These are phyloP conservation scores for Peromyscus melanophrys DNA, from an alignment of 2,797 vertebrate species.

Conservation along the genomic window DNA sequence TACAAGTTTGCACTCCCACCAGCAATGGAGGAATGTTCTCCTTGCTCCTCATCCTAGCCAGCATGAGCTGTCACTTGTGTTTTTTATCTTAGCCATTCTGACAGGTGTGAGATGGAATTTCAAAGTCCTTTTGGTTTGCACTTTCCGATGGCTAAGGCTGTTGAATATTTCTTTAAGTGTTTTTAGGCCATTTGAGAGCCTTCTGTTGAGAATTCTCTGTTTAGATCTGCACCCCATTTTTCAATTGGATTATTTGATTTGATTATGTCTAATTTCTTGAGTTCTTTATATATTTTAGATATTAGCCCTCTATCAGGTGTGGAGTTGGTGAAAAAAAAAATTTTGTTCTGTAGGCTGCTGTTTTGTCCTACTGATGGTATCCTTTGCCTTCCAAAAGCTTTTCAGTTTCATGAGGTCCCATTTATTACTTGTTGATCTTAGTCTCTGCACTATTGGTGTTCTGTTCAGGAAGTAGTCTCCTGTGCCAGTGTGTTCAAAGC, in stretches of 20 bases:
- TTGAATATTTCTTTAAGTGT: not conserved
- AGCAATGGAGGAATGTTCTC: not conserved
- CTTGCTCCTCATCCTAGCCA: not conserved
- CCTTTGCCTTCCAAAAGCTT: not conserved
- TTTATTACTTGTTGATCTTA: not conserved
- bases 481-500: not conserved
- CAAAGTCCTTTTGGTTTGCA: not conserved
- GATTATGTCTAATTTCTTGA: not conserved
- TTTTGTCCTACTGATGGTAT: not conserved
- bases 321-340: too few relatives aligned
- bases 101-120: not conserved
- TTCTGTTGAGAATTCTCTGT: not conserved
- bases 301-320: too few relatives aligned
- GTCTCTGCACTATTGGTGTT: not conserved
- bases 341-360: too few relatives aligned
- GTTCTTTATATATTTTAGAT: too few relatives aligned
- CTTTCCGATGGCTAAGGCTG: not conserved
- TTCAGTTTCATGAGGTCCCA: not conserved
- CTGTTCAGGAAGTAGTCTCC: not conserved
- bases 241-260: not conserved
- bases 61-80: not conserved
- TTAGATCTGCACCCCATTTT: not conserved
- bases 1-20: not conserved
- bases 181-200: not conserved
- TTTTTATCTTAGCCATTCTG: not conserved